Evolutionary conservation across 2,888 invertebrate genomes (phyloP).

Genomic region (Lepeophtheirus nordmannii): DNA sequence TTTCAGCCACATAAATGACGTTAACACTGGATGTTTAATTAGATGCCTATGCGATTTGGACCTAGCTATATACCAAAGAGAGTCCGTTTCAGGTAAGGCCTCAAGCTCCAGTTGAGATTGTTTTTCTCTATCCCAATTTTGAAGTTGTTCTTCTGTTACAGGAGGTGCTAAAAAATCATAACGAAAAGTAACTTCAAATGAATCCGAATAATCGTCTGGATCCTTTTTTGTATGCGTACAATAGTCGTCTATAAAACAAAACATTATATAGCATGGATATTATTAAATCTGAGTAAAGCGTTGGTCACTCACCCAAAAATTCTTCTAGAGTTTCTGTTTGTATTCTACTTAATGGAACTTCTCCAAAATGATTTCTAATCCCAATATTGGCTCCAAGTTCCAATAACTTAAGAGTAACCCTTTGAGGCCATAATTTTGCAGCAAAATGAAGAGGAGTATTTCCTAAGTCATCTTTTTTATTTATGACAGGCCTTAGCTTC

Average conservation of each 20-base stretch:
- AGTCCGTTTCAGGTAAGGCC: constrained; percentile 48
- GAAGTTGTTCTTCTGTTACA: constrained; percentile 39
- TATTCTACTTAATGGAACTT: constrained; percentile 55
- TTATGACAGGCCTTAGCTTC: constrained; percentile 36
- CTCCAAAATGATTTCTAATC: constrained; percentile 44
- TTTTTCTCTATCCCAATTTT: constrained; percentile 8
- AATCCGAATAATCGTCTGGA: constrained; percentile 35
- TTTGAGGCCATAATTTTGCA: constrained; percentile 40
- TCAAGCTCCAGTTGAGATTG: constrained; percentile 10
- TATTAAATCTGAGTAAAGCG: constrained; percentile 43
- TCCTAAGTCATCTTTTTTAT: constrained; percentile 46
- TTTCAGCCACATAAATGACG: constrained; percentile 53
- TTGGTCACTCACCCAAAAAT: constrained; percentile 45
- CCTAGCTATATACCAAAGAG: constrained; percentile 53
- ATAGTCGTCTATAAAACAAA: constrained; percentile 31
- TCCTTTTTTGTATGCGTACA: too few relatives aligned
- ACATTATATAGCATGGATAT: constrained; percentile 54
- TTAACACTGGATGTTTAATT: constrained; percentile 27
- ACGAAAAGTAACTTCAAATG: constrained; percentile 55
- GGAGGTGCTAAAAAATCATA: constrained; percentile 53
- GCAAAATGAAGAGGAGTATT: constrained; percentile 49
- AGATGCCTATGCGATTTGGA: constrained; percentile 51
- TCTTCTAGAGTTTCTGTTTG: constrained; percentile 49
- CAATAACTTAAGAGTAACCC: constrained; percentile 47
- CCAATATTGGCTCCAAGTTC: constrained; percentile 57